Base-by-base conservation (phyloP, 2,113 vertebrate genomes). In the Tetrao urogallus region DNA sequence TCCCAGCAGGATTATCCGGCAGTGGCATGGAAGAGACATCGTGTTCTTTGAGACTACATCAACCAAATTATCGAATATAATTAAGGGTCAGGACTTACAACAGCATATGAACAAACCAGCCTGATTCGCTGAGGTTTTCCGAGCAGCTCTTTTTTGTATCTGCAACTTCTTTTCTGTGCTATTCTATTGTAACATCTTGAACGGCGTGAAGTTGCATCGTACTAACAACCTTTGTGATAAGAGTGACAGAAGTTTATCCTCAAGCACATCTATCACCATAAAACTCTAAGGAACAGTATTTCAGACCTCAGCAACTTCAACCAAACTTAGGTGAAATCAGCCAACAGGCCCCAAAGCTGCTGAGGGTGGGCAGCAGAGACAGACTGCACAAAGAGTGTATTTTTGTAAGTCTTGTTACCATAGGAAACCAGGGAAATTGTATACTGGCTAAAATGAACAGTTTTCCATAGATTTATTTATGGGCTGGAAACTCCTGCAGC, bases 401-500 rank as follows among this genome's bases (percentile, higher is more conserved):
- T 71, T 69, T 54, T 32, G 19, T 69, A 71, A 64, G 56, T 17
- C 34, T 38, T 12, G 57, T 47, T 57, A 75, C 83, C 60, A 56
- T 3, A 36, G 76, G 69, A 63, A 88, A 71, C 34, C 15, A 5
- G 16, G 21, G 40, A 45, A 91, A 88, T 76, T 54, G 40, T 1
- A 5, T 0, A 3, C 32, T 11, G 67, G 5, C 13, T 22, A 16
- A 56, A 56, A 22, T 30, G 43, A 28, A 28, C 34, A 19, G 7
- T 20, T 89, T 88, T 50, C 57, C 40, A 6, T 0, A 56, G 52
- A 47, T 79, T 70, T 64, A 38, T 24, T 64, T 5, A 10, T 20
- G 2, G 40, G 4, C 73, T 34, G 79, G 61, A 48, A 89, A 70
- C 78, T 45, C 75, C 60, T 96, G 97, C 96, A 97, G 89, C 97